Evolutionary conservation across 2,113 vertebrate genomes (phyloP).

Genomic region (Amazona vittata): DNA sequence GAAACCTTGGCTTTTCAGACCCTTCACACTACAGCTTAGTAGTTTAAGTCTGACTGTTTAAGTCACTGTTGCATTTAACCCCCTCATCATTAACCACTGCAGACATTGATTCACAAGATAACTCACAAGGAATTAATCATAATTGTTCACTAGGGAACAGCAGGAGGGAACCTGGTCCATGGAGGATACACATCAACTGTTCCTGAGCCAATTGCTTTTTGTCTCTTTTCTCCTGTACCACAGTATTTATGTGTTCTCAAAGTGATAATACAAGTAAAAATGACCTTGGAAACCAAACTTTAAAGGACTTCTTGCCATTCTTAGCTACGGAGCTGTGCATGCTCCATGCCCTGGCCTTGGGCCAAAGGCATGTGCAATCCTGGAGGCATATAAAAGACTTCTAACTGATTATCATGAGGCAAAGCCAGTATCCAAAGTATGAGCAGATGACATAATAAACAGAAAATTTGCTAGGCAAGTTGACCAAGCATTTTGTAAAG

Average conservation of each 20-base stretch:
- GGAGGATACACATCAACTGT: neutral
- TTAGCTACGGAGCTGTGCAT: neutral
- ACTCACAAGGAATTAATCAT: neutral
- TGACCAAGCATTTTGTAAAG: neutral
- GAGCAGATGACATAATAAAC: neutral
- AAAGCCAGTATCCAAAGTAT: neutral
- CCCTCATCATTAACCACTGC: neutral
- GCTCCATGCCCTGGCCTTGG: neutral
- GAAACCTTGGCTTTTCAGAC: neutral
- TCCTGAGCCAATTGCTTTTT: neutral
- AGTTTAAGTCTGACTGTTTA: neutral
- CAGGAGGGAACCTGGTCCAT: neutral
- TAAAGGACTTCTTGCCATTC: neutral
- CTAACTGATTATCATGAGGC: no score
- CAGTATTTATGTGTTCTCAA: neutral
- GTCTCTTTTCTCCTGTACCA: neutral
- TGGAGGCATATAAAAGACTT: neutral
- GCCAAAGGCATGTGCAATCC: neutral
- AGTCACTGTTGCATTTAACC: neutral
- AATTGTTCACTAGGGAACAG: neutral
- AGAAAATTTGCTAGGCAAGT: neutral
- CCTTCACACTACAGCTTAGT: rapidly evolving
- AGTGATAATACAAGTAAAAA: neutral
- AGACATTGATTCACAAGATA: neutral
- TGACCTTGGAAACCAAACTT: neutral